Percentiles rank a stretch among this genome's conserved stretches.
phyloP scores from a whole-genome alignment of 2,888 invertebrate species.

The Drosophila greeni region DNA sequence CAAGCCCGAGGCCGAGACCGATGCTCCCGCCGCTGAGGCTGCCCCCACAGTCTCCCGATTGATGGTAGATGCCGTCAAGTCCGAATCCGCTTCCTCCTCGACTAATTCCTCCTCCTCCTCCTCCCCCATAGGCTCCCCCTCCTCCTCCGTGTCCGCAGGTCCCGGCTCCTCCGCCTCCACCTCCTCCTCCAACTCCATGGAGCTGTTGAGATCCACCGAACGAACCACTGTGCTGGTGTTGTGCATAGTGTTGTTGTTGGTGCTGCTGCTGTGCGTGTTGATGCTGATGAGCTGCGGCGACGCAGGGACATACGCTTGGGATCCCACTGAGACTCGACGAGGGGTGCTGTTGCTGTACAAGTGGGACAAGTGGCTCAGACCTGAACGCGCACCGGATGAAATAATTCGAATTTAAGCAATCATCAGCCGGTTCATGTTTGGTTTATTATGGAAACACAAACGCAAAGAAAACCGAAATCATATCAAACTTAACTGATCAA shows the following conservation, averaged over 20 bases:
- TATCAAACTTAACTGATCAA: slow-evolving; percentile 19
- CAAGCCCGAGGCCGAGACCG: slow-evolving; percentile 66
- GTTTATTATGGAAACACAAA: slow-evolving; percentile 12
- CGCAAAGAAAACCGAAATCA: slow-evolving; percentile 33
- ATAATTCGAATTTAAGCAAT: slow-evolving; percentile 41
- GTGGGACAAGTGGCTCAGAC: slow-evolving; percentile 79
- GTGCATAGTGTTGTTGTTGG: slow-evolving; percentile 75
- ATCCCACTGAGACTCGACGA: slow-evolving; percentile 79
- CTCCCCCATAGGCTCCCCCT: slow-evolving; percentile 73
- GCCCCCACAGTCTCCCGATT: slow-evolving; percentile 80
- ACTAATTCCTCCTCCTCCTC: slow-evolving; percentile 77
- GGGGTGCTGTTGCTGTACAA: slow-evolving; percentile 79
- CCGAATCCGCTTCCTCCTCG: slow-evolving; percentile 79
- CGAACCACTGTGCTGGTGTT: slow-evolving; percentile 77
- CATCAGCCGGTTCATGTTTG: slow-evolving; percentile 5
- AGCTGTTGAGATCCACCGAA: slow-evolving; percentile 79
- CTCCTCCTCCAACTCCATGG: slow-evolving; percentile 79
- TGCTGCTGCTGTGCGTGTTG: slow-evolving; percentile 70
- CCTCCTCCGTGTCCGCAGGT: slow-evolving; percentile 72
- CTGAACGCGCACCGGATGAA: slow-evolving; percentile 59
- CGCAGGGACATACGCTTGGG: slow-evolving; percentile 79
- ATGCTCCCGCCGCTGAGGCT: slow-evolving; percentile 68
- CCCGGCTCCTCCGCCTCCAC: slow-evolving; percentile 63
- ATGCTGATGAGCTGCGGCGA: slow-evolving; percentile 77
- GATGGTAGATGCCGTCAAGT: slow-evolving; percentile 80